Evolutionary conservation across 2,797 vertebrate species (phyloP).

Genomic region (Erpetoichthys calabaricus): DNA sequence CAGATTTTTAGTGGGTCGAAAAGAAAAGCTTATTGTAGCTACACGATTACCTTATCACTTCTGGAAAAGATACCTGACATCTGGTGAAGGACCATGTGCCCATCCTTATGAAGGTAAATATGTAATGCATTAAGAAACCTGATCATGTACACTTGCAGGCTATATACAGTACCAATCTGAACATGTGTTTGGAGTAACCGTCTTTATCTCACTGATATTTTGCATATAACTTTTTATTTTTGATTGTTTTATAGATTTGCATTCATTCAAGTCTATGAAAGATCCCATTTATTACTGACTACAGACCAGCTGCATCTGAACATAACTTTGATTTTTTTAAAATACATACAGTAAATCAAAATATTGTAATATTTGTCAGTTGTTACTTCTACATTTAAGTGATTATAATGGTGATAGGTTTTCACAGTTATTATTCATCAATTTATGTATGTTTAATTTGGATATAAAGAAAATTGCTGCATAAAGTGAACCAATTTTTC

Average conservation of each 20-base stretch:
- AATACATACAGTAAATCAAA: no score
- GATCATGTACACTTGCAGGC: no score
- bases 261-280: no score
- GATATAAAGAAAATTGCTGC: no score
- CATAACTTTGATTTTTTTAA: not conserved
- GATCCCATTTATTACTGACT: not conserved
- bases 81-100: constrained; percentile 62
- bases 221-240: no score
- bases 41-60: constrained; percentile 36
- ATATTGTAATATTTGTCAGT: not conserved
- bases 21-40: constrained; percentile 47
- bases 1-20: constrained; percentile 51
- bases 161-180: no score
- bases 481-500: no score
- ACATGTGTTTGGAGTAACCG: no score
- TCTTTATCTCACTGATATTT: no score
- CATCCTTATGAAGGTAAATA: constrained; percentile 68
- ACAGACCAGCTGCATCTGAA: constrained; percentile 3
- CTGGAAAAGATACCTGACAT: constrained; percentile 62
- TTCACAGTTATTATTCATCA: no score
- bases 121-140: not conserved
- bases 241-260: no score
- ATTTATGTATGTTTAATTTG: no score
- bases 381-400: not conserved
- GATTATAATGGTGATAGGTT: not conserved